Evolutionary conservation across 2,888 invertebrate species (phyloP).

Genomic region (Sminthurinus aureus): DNA sequence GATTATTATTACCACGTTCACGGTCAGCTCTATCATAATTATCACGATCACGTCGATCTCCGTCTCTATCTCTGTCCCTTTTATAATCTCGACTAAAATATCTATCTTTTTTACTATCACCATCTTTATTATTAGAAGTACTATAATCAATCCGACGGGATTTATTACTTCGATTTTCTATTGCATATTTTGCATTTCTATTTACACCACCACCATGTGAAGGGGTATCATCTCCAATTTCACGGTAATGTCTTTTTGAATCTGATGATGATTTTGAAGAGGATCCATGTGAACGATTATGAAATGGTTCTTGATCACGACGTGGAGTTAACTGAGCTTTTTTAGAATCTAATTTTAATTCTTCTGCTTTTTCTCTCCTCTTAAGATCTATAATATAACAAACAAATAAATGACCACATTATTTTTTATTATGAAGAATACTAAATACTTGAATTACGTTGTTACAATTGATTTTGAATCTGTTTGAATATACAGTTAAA

Average conservation of each 20-base stretch:
- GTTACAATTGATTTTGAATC: too few species aligned
- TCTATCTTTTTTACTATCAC: slow-evolving; percentile 54
- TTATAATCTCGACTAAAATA: slow-evolving; percentile 62
- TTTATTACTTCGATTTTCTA: slow-evolving; percentile 72
- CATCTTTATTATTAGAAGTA: slow-evolving; percentile 68
- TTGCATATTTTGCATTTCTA: slow-evolving; percentile 76
- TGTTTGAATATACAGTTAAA: too few species aligned
- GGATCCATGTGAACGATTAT: slow-evolving; percentile 19
- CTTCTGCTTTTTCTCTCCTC: slow-evolving; percentile 62
- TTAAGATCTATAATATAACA: slow-evolving; percentile 60
- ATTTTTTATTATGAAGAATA: too few species aligned
- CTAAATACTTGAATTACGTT: too few species aligned
- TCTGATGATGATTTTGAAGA: slow-evolving; percentile 65
- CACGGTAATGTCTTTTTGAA: slow-evolving; percentile 68
- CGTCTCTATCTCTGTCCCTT: slow-evolving; percentile 61
- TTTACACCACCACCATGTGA: slow-evolving; percentile 93
- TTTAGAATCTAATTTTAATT: slow-evolving; percentile 58
- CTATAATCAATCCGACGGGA: slow-evolving; percentile 76
- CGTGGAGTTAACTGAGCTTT: slow-evolving; percentile 59
- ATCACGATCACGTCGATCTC: slow-evolving; percentile 61
- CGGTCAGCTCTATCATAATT: slow-evolving; percentile 53
- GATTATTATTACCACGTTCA: slow-evolving; percentile 60
- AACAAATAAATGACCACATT: too few species aligned
- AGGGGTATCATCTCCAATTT: slow-evolving; percentile 86
- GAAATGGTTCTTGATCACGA: slow-evolving; percentile 44